Percentiles rank a stretch among this genome's conserved stretches.
Evolutionary conservation across 2,113 vertebrate genomes (phyloP).

Genomic region (Scopus umbretta): DNA sequence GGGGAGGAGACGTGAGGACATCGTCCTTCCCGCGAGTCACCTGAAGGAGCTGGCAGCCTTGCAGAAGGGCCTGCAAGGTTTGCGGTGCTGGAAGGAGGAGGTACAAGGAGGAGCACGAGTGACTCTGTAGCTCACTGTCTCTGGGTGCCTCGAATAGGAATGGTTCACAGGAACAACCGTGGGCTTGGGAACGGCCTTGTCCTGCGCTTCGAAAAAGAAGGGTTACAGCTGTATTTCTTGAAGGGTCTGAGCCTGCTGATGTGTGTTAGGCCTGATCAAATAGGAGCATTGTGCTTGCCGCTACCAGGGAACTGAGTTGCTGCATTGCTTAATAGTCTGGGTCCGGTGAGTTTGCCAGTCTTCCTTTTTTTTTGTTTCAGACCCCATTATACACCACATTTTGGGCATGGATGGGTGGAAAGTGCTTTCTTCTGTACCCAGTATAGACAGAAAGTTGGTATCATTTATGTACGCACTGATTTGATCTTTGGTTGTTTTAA

Average conservation of each 20-base stretch:
- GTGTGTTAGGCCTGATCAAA: background rate
- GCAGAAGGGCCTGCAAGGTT: background rate
- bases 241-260: background rate
- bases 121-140: background rate
- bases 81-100: background rate
- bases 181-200: background rate
- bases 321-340: background rate
- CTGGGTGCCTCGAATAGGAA: accelerated
- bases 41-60: background rate
- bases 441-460: background rate
- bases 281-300: no score
- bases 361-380: background rate
- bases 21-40: accelerated
- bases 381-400: background rate
- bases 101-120: accelerated
- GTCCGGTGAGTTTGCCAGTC: background rate
- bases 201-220: background rate
- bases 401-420: background rate
- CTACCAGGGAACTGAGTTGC: background rate
- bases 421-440: background rate
- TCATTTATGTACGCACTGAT: accelerated
- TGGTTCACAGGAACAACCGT: background rate
- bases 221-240: background rate
- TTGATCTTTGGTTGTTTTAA: background rate
- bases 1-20: accelerated